Evolutionary conservation across 2,113 vertebrate species (phyloP).

Genomic region (Xenotilapia leptura): DNA sequence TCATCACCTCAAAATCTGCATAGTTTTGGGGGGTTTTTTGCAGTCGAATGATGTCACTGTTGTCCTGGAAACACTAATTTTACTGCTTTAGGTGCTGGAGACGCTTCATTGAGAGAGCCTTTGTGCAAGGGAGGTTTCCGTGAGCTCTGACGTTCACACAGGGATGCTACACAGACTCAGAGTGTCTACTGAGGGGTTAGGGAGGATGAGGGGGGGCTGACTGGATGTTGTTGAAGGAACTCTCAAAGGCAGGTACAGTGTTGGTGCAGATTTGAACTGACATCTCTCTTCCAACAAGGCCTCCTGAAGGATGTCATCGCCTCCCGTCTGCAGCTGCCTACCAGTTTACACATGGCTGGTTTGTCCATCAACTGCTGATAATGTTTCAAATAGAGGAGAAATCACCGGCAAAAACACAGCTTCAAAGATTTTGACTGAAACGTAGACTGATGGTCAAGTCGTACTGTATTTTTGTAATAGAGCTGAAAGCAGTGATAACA

Average conservation of each 20-base stretch:
- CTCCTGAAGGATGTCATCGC: background rate
- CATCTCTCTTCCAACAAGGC: background rate
- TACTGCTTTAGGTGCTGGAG: background rate
- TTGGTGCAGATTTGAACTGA: conserved; percentile 19
- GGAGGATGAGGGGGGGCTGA: background rate
- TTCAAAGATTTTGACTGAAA: background rate
- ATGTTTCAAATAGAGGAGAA: background rate
- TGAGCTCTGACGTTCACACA: background rate
- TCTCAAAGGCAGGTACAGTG: background rate
- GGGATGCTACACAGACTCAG: background rate
- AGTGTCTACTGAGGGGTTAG: background rate
- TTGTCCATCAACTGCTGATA: background rate
- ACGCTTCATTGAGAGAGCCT: background rate
- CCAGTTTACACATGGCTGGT: background rate
- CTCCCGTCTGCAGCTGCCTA: background rate
- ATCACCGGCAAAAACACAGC: background rate
- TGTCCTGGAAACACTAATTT: background rate
- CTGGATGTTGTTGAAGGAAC: background rate
- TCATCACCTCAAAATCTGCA: background rate
- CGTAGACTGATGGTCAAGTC: background rate
- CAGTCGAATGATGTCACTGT: background rate
- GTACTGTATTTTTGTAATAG: background rate
- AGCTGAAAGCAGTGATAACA: background rate
- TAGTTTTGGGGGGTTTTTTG: rapidly evolving
- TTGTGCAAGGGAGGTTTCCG: background rate